A percentile compares a stretch with the other conserved stretches of the same genome.
phyloP scores from a whole-genome alignment of 2,113 vertebrate genomes.

The Pungitius pungitius region DNA sequence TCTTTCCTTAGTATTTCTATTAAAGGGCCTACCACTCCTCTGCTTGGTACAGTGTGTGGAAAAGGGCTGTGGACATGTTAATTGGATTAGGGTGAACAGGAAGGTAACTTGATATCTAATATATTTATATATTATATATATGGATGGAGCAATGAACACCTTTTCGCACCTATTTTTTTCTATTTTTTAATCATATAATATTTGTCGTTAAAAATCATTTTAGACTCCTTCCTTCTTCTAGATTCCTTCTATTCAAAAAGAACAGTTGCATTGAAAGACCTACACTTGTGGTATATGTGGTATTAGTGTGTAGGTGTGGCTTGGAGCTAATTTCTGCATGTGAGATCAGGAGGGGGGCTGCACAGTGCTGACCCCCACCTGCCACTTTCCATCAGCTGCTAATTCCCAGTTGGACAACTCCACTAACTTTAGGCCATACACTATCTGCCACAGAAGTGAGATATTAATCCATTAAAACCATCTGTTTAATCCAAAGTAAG shows the following conservation, averaged over 20 bases:
- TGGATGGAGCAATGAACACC: not conserved
- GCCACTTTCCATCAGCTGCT: conserved; percentile 69
- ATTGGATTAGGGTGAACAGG: conserved; percentile 26
- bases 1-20: conserved; percentile 36
- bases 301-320: conserved; percentile 39
- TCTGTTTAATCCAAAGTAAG: conserved; percentile 5
- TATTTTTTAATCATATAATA: not conserved
- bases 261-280: not conserved
- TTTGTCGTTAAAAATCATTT: not conserved
- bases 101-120: conserved; percentile 17
- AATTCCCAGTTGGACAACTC: conserved; percentile 27
- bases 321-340: conserved; percentile 66
- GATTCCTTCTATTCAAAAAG: not conserved
- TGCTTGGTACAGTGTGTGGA: conserved; percentile 55
- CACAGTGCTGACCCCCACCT: conserved; percentile 61
- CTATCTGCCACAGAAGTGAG: not conserved
- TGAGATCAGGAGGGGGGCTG: conserved; percentile 48
- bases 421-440: conserved; percentile 27
- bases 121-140: not conserved
- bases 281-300: conserved; percentile 23
- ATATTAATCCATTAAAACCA: not conserved
- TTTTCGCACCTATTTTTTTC: not conserved
- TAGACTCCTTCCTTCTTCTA: too few species aligned
- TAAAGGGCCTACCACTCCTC: conserved; percentile 52
- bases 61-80: conserved; percentile 23